A percentile compares a stretch with the other conserved stretches of the same genome.
Conservation (phyloP, 2,797 vertebrate genomes). For the Ammospiza maritima region DNA sequence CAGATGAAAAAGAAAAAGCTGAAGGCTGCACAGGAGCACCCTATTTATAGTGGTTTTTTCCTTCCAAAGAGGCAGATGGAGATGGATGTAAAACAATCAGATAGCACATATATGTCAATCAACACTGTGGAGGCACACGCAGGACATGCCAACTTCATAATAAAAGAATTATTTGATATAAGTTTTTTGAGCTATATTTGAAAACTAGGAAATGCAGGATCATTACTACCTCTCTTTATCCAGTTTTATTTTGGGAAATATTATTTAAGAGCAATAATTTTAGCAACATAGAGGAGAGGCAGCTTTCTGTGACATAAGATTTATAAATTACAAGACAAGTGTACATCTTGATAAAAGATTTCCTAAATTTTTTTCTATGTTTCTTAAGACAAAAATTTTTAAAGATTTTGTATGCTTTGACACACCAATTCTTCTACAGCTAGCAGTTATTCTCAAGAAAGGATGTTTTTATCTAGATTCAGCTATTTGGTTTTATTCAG, state of each 20-base stretch:
- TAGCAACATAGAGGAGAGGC: neutral
- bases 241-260: neutral
- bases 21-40: neutral
- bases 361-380: neutral
- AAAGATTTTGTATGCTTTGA: neutral
- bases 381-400: neutral
- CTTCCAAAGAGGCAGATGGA: neutral
- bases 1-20: neutral
- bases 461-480: slow-evolving; percentile 39
- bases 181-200: slow-evolving; percentile 1
- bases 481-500: slow-evolving; percentile 60
- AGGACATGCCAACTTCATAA: neutral
- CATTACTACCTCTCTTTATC: neutral
- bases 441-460: slow-evolving; percentile 45
- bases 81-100: neutral
- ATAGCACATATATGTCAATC: neutral
- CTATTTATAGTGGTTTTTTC: neutral
- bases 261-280: neutral
- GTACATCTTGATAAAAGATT: neutral
- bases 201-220: slow-evolving; percentile 24
- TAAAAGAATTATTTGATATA: neutral
- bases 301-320: neutral
- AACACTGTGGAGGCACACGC: neutral
- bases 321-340: neutral
- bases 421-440: neutral